Base-by-base conservation (phyloP, 2,797 vertebrate genomes). In the Ptychadena robeensis region DNA sequence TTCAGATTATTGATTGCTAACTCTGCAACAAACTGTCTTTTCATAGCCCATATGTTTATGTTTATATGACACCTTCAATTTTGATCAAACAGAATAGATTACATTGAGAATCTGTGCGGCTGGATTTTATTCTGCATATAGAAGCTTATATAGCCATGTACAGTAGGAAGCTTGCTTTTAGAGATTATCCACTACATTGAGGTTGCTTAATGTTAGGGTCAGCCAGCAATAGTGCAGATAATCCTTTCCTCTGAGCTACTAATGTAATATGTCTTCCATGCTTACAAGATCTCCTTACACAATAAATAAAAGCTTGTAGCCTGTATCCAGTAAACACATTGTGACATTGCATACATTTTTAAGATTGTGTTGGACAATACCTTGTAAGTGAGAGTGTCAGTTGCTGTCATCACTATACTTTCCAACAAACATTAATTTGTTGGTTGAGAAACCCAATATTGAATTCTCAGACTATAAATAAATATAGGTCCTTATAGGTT, bases 11-110 rank as follows among this genome's bases (percentile, higher is more conserved):
- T 84, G 71, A 80, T 79, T 35, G 14, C 40, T 25, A 53, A 35
- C 27, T 31, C n/a, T 64, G 68, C 28, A 37, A 73, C 59, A 18
- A 9, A 79, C 48, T 68, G 31, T 68, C 40, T 68, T 67, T 31
- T 63, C 25, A 59, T n/a, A 72, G 37, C 25, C 69, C 61, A 73
- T 79, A 83, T 83, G 57, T 79, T 73, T 67, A 32, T 66, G 27
- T 44, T 61, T 69, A 73, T 67, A 67, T 15, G 40, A 38, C 31
- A 73, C 69, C 78, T 65, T 66, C 57, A 22, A 18, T 84, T 79
- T 73, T 40, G 82, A 80, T 85, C 68, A 69, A 9, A 80, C 68
- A 40, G 6, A 35, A 80, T 64, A 69, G 31, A 59, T 79, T 68
- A 69, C 31, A 64, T 12, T 27, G 18, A 66, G 74, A 66, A 28